A percentile compares a stretch with the other conserved stretches of the same genome.
Evolutionary conservation across 2,888 invertebrate genomes (phyloP).

Genomic region (Mesodorylaimus sp.): DNA sequence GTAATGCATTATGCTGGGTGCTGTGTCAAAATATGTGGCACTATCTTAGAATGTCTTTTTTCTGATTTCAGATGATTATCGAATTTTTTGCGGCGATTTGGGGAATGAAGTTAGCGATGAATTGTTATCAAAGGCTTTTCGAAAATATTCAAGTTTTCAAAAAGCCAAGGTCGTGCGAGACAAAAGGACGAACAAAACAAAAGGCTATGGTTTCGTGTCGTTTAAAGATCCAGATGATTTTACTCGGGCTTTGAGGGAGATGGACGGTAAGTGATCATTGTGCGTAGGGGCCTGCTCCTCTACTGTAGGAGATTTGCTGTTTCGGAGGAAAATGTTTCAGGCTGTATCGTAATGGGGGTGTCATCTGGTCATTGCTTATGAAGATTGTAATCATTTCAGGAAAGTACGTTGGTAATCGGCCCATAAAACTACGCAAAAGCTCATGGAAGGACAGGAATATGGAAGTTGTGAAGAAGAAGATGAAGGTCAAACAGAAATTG

Average conservation of each 20-base stretch:
- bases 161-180: conserved; percentile 87
- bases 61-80: conserved; percentile 58
- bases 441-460: conserved; percentile 82
- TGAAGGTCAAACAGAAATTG: conserved; percentile 74
- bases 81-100: conserved; percentile 96
- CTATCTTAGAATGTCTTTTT: neutral
- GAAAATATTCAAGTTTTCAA: conserved; percentile 76
- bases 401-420: conserved; percentile 92
- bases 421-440: conserved; percentile 89
- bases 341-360: too few relatives aligned
- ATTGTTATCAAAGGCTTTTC: conserved; percentile 79
- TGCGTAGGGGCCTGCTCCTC: neutral
- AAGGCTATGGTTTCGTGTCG: conserved; percentile 95
- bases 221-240: conserved; percentile 95
- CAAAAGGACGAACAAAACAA: conserved; percentile 87
- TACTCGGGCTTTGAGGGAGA: conserved; percentile 93
- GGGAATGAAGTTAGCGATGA: conserved; percentile 99
- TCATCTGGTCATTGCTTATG: too few relatives aligned
- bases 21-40: too few relatives aligned
- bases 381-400: conserved; percentile 48
- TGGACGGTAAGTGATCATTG: conserved; percentile 59
- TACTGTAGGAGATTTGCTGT: too few relatives aligned
- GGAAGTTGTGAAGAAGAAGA: conserved; percentile 81
- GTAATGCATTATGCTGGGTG: too few relatives aligned
- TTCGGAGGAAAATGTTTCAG: too few relatives aligned